phyloP scores from a whole-genome alignment of 2,113 vertebrate genomes.

The Pterocles burchelli region DNA sequence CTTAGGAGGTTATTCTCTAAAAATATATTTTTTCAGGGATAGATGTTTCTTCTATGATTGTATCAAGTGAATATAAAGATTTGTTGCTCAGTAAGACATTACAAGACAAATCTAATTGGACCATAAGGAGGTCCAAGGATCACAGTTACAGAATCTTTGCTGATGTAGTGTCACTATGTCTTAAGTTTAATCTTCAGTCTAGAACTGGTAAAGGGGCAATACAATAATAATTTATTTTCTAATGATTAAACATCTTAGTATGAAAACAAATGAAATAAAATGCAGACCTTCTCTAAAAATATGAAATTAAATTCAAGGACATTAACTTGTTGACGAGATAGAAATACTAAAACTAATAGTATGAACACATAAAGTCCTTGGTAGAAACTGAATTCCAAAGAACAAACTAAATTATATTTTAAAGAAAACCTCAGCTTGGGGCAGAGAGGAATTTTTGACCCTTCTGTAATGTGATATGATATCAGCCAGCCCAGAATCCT shows the following conservation, averaged over 20 bases:
- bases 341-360: not conserved
- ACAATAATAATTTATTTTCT: not conserved
- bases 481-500: not conserved
- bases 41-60: not conserved
- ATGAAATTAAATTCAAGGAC: not conserved
- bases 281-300: not conserved
- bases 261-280: not conserved
- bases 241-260: not conserved
- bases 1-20: not conserved
- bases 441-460: not conserved
- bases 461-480: not conserved
- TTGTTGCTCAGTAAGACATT: not conserved
- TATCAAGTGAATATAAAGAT: not conserved
- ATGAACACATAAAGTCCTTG: not conserved
- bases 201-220: not conserved
- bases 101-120: not conserved
- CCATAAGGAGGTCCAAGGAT: not conserved
- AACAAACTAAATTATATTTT: not conserved
- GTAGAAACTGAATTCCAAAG: not conserved
- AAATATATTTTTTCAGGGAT: not conserved
- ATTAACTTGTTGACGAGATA: not conserved
- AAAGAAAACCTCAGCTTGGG: not conserved
- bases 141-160: not conserved
- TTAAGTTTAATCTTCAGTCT: not conserved
- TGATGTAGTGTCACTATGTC: not conserved